Conservation (phyloP, 2,888 invertebrate genomes). For the Nymphalis urticae region DNA sequence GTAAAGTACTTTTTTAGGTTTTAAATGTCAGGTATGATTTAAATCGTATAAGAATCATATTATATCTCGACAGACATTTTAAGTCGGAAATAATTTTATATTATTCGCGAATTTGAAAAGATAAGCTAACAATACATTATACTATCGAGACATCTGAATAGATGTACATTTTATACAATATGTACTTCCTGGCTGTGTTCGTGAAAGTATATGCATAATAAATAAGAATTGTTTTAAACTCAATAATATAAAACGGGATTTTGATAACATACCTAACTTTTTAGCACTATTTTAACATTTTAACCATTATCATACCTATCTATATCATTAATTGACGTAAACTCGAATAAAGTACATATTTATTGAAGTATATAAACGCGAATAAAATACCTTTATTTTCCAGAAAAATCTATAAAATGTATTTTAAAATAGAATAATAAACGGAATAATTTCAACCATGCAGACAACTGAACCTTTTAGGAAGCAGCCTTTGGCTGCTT, state of each 20-base stretch:
- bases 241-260: too few relatives aligned
- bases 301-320: too few relatives aligned
- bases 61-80: background rate
- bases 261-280: too few relatives aligned
- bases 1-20: background rate
- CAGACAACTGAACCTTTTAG: background rate
- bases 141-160: background rate
- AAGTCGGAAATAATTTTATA: background rate
- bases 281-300: too few relatives aligned
- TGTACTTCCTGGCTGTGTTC: background rate
- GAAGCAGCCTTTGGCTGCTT: constrained; percentile 35
- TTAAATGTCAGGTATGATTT: background rate
- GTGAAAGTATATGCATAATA: background rate
- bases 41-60: background rate
- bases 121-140: constrained; percentile 7
- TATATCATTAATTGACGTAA: too few relatives aligned
- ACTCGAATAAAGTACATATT: too few relatives aligned
- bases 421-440: background rate
- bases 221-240: too few relatives aligned
- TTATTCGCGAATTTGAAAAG: background rate
- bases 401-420: background rate
- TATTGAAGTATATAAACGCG: too few relatives aligned
- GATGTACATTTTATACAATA: background rate
- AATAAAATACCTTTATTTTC: too few relatives aligned
- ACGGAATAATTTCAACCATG: background rate